Percentiles rank a stretch among this genome's conserved stretches.
Conservation (phyloP, 2,888 invertebrate species). For the Aquatica leii region DNA sequence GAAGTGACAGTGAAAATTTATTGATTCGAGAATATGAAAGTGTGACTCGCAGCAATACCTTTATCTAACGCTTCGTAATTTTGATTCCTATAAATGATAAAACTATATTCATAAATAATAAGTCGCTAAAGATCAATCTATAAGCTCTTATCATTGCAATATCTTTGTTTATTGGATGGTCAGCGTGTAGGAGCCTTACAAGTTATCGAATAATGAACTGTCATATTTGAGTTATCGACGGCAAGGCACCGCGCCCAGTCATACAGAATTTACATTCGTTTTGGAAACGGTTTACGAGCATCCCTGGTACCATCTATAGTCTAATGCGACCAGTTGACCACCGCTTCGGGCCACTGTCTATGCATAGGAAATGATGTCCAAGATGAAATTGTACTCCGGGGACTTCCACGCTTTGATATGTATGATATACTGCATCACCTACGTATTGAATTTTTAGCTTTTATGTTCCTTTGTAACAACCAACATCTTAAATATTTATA, state of each 20-base stretch:
- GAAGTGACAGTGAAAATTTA: too few species aligned
- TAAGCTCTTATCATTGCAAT: slow-evolving; percentile 41
- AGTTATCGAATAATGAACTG: slow-evolving; percentile 58
- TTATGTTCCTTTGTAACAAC: slow-evolving; percentile 30
- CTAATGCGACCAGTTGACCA: slow-evolving; percentile 60
- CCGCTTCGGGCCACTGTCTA: slow-evolving; percentile 49
- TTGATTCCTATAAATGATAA: slow-evolving; percentile 20
- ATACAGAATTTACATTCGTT: slow-evolving; percentile 58
- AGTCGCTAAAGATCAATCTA: slow-evolving; percentile 42
- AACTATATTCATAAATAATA: slow-evolving; percentile 34
- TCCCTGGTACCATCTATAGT: slow-evolving; percentile 61
- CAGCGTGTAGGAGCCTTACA: slow-evolving; percentile 54
- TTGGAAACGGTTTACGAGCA: slow-evolving; percentile 55
- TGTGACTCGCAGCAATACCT: too few species aligned
- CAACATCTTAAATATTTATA: slow-evolving; percentile 31
- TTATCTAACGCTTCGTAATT: slow-evolving; percentile 5
- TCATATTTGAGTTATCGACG: slow-evolving; percentile 58
- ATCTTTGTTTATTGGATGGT: slow-evolving; percentile 40
- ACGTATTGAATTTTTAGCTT: slow-evolving; percentile 43
- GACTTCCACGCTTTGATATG: slow-evolving; percentile 52
- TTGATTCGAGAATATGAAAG: too few species aligned
- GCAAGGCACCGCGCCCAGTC: slow-evolving; percentile 54
- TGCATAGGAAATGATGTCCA: slow-evolving; percentile 54
- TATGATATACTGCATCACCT: slow-evolving; percentile 59
- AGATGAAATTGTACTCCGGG: slow-evolving; percentile 52